Evolutionary conservation across 2,113 vertebrate species (phyloP), one percentile per base, ranked within the genome.

Genomic region (Elanus axillaris): DNA sequence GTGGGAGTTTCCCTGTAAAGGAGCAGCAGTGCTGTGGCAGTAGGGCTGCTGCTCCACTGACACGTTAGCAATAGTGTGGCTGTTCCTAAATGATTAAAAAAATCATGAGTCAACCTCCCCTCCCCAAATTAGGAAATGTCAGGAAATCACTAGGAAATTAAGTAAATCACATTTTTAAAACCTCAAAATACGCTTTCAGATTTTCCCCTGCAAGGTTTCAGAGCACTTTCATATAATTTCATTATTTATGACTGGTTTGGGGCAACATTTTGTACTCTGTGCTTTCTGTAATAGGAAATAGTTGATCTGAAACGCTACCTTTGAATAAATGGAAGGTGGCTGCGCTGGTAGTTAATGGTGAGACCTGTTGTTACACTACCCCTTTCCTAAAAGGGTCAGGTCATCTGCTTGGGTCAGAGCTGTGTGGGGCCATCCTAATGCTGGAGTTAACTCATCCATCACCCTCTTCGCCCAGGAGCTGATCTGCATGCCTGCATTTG

Each of bases 391-490:
- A 48, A 67, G n/a, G 4, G 2, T 64, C 29, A 23, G 32, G 11
- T 60, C 23, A 10, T 18, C 50, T 88, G 40, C n/a, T 77, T 2
- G 1, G 21, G 13, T 27, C 64, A 56, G 68, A 88, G 22, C 20
- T 55, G 9, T 1, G 3, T 47, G 56, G 32, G 76, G 38, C 16
- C 52, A 8, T 6, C 38, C 7, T 38, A 62, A 50, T 0, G 0
- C 26, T 18, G 8, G n/a, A 47, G 13, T n/a, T 34, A 67, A 59
- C 27, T 75, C 56, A 34, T 34, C 52, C 34, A 40, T 40, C 2
- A 1, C 53, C 7, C 15, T 47, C 22, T 13, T 48, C 3, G 20
- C 10, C 20, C 52, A 47, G 45, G 34, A 74, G 52, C 38, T 34
- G 38, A 36, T 25, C 42, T 62, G 19, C 10, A 7, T 15, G 23